These are phyloP conservation scores for Aplysina aerophoba DNA, from an alignment of 37 sponge, comb jelly and placozoan genomes.

Conservation along the genomic window DNA sequence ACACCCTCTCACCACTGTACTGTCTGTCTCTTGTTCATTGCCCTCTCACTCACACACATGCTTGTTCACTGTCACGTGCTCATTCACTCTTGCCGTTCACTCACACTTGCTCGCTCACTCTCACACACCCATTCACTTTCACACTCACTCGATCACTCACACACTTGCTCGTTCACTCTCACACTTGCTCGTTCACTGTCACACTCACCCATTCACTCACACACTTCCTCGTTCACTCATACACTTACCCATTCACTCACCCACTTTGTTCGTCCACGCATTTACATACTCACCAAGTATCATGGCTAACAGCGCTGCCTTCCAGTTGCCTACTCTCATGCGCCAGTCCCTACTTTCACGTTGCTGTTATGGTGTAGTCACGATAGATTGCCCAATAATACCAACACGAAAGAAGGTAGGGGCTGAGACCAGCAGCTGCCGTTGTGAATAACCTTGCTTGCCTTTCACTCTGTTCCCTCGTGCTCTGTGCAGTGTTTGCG, in stretches of 20 bases:
- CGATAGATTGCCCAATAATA: no score
- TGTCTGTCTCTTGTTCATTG: no score
- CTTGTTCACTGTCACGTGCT: not conserved
- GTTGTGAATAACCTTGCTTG: no score
- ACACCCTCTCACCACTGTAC: no score
- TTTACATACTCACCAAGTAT: conserved; percentile 43
- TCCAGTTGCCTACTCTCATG: no score
- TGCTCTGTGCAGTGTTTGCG: conserved; percentile 84
- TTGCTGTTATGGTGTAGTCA: no score
- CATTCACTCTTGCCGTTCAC: not conserved
- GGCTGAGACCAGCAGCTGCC: no score
- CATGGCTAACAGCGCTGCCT: no score
- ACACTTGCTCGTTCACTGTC: conserved; percentile 24
- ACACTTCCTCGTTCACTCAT: conserved; percentile 53
- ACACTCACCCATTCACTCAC: conserved; percentile 43
- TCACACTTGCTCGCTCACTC: not conserved
- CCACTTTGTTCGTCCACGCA: not conserved
- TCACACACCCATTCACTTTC: not conserved
- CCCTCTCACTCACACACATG: not conserved
- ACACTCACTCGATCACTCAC: conserved; percentile 27
- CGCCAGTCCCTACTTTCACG: no score
- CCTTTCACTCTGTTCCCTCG: no score
- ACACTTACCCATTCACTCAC: not conserved
- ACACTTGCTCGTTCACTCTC: conserved; percentile 45
- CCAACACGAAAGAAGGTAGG: no score